Evolutionary conservation across 2,797 vertebrate species (phyloP), one percentile per base, ranked within the genome.

Genomic region (Crax fasciolata): DNA sequence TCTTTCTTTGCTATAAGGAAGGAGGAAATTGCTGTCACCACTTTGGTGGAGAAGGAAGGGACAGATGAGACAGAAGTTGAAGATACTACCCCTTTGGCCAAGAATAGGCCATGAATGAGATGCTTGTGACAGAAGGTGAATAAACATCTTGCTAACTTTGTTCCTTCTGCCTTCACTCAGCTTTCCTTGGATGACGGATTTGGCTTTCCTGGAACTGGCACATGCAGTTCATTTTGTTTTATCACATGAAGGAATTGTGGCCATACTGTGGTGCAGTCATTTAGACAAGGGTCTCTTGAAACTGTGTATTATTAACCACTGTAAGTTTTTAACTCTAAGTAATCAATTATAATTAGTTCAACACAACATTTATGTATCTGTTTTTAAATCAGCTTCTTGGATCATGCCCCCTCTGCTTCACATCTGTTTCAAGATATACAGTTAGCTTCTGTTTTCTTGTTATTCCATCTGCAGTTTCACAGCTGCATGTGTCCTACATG

Each of bases 381-480:
- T 68, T 61, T 44, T 25, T 1, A 1, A 28, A 74, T 89, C 44
- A 62, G n/a, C 65, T 96, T 43, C 73, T 84, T 77, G 72, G 20
- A 94, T 43, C 54, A 19, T 54, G 17, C 27, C 17, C 32, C 51
- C 71, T 94, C 71, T 91, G 66, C 52, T 90, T 76, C 88, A 96
- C 87, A 89, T 96, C 94, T 96, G 78, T 80, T 96, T 95, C 89
- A 89, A 87, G 68, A 93, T 57, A 65, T 1, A 70, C 72, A 80
- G 65, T 67, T 87, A 82, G 68, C 87, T 95, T 87, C 90, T 94
- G 68, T 90, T 95, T 93, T 92, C 63, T 57, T 94, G 88, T 85
- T 94, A 84, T 93, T 84, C 74, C 92, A 92, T 93, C 84, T 89
- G 81, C 82, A 94, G 75, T 74, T 96, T 89, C 93, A 84, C 90